phyloP scores from a whole-genome alignment of 2,888 invertebrate genomes.

The Molanna angustata region DNA sequence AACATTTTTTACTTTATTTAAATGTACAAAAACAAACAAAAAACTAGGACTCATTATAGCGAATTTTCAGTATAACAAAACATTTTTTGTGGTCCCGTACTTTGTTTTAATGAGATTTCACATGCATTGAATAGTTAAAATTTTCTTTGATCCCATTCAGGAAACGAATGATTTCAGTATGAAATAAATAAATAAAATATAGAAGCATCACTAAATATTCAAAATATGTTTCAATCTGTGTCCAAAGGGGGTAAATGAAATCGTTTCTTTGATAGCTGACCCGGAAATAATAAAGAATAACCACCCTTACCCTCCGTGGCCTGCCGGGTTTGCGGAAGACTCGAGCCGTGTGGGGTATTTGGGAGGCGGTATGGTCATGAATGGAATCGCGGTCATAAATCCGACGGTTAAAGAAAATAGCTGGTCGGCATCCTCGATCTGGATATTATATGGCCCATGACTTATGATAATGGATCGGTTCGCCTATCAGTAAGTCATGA shows the following conservation, averaged over 20 bases:
- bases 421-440: constrained; percentile 26
- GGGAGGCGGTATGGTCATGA: too few species aligned
- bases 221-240: not conserved
- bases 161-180: too few species aligned
- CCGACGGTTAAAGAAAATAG: constrained; percentile 31
- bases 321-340: not conserved
- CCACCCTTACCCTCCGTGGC: constrained; percentile 3
- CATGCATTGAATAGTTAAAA: too few species aligned
- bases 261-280: constrained; percentile 20
- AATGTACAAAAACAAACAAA: too few species aligned
- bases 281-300: constrained; percentile 25
- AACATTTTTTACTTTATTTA: too few species aligned
- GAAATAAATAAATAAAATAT: not conserved
- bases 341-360: too few species aligned
- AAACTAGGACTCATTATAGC: too few species aligned
- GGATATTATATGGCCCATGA: constrained; percentile 31
- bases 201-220: too few species aligned
- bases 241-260: not conserved
- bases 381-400: constrained; percentile 27
- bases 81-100: too few species aligned
- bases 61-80: too few species aligned
- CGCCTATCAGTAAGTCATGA: constrained; percentile 32
- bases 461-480: constrained; percentile 33
- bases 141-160: too few species aligned
- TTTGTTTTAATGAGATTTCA: too few species aligned